These are phyloP conservation scores for Cyanoliseus patagonus DNA, from an alignment of 2,113 vertebrate species.

Conservation along the genomic window DNA sequence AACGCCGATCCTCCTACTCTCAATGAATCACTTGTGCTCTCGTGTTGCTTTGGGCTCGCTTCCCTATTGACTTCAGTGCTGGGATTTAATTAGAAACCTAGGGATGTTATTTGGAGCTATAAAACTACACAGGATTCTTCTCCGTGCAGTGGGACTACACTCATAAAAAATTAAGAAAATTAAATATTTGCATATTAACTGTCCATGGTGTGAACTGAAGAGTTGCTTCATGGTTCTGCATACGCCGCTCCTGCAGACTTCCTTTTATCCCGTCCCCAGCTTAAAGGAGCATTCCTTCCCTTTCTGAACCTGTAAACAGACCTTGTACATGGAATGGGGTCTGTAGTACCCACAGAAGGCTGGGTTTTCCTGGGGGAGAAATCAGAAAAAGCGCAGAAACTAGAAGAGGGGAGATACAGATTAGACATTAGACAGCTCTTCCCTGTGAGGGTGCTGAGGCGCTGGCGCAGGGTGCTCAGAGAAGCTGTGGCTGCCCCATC, in stretches of 20 bases:
- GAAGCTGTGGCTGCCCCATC: neutral
- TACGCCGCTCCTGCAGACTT: accelerated
- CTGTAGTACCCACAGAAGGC: accelerated
- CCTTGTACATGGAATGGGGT: accelerated
- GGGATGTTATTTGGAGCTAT: neutral
- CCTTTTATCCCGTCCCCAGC: accelerated
- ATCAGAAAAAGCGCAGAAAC: neutral
- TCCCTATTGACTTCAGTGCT: slow-evolving; percentile 20
- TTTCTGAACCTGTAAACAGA: neutral
- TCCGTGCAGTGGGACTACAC: neutral
- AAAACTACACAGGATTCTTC: neutral
- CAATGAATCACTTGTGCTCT: neutral
- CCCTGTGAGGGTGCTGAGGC: neutral
- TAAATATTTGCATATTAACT: slow-evolving; percentile 4
- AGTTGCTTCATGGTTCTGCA: neutral
- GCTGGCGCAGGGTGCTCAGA: neutral
- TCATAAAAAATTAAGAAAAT: neutral
- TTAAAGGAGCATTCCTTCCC: neutral
- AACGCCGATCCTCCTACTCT: neutral
- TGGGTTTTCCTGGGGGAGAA: neutral
- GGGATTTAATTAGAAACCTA: slow-evolving; percentile 15
- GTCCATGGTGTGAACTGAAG: neutral
- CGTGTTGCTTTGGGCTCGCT: neutral
- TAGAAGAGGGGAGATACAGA: neutral
- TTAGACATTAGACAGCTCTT: neutral